phyloP scores from a whole-genome alignment of 2,888 invertebrate genomes.

The Petrolisthes cinctipes region DNA sequence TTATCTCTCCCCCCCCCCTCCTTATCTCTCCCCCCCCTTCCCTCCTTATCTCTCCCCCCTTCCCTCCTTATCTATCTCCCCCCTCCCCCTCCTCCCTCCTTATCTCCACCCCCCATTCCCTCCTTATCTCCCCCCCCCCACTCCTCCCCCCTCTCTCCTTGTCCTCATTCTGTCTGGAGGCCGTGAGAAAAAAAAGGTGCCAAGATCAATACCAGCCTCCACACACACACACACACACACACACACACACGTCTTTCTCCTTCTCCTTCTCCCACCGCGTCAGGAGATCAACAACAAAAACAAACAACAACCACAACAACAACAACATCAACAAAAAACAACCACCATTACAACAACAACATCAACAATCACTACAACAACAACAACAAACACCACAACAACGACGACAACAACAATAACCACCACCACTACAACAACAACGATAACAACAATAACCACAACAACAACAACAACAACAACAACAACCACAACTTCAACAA shows the following conservation, averaged over 20 bases:
- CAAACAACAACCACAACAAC: background rate
- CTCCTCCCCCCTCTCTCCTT: background rate
- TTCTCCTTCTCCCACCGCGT: background rate
- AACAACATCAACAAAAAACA: background rate
- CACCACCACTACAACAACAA: background rate
- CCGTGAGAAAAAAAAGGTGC: background rate
- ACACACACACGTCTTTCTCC: background rate
- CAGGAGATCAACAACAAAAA: background rate
- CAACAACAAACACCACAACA: background rate
- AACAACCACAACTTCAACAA: background rate
- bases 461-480: background rate
- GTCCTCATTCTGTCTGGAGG: background rate
- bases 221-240: background rate
- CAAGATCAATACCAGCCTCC: too few species aligned
- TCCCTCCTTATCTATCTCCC: background rate
- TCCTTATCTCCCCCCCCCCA: background rate
- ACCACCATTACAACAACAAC: background rate
- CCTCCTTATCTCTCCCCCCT: background rate
- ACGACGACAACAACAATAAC: background rate
- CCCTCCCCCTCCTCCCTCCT: background rate
- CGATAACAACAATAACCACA: background rate
- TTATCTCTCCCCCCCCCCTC: conserved; percentile 4
- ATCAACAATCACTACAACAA: background rate
- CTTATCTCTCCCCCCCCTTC: background rate
- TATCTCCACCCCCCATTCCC: background rate